Evolutionary conservation across 2,888 invertebrate species (phyloP).

Genomic region (Nymphalis polychloros): DNA sequence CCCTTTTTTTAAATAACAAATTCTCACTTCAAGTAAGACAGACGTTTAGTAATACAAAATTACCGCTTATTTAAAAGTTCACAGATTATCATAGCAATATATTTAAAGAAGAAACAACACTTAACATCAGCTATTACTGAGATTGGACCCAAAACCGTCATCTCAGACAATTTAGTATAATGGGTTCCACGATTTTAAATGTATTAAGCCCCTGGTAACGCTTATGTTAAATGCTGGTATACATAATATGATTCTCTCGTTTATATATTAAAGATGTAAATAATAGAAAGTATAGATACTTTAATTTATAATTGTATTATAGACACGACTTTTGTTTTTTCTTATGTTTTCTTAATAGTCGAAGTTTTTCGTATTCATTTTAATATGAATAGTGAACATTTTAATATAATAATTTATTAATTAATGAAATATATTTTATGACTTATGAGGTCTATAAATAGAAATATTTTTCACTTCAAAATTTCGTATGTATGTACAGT

Average conservation of each 20-base stretch:
- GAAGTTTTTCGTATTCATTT: no score
- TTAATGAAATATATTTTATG: no score
- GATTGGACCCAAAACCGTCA: constrained; percentile 18
- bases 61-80: neutral
- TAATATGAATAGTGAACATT: no score
- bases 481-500: no score
- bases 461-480: no score
- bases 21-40: no score
- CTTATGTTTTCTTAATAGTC: no score
- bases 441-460: no score
- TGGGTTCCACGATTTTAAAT: constrained; percentile 29
- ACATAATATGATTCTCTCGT: constrained; percentile 38
- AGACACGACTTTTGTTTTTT: neutral
- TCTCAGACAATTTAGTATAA: constrained; percentile 21
- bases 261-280: neutral
- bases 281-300: neutral
- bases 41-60: neutral
- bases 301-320: neutral
- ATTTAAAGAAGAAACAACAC: constrained; percentile 6
- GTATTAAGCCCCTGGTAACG: constrained; percentile 36
- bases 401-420: no score
- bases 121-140: constrained; percentile 9
- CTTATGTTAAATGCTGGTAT: constrained; percentile 38
- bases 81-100: constrained; percentile 8
- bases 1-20: no score